Evolutionary conservation across 1,140 invertebrate species (phyloP).

Genomic region (Agraylea sexmaculata): DNA sequence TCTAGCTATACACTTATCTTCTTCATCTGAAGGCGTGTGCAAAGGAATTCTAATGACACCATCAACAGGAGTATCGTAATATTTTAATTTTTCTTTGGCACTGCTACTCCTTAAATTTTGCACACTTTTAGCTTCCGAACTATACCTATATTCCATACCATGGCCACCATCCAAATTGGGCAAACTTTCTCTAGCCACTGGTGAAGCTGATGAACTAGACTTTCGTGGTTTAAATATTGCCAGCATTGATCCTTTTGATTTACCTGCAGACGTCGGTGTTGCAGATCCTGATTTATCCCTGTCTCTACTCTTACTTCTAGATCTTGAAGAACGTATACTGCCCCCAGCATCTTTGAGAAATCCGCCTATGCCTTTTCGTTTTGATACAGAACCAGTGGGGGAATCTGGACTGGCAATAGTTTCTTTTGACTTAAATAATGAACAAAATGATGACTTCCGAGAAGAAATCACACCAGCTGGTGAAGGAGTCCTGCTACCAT

Average conservation of each 20-base stretch:
- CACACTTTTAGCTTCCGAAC: constrained; percentile 18
- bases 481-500: constrained; percentile 36
- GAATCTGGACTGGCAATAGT: constrained; percentile 53
- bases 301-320: constrained; percentile 54
- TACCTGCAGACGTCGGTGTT: constrained; percentile 38
- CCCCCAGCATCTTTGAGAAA: constrained; percentile 13
- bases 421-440: constrained; percentile 56
- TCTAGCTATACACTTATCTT: constrained; percentile 24
- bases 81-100: constrained; percentile 33
- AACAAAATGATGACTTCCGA: constrained; percentile 67
- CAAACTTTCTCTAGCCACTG: constrained; percentile 19
- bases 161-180: constrained; percentile 18
- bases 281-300: constrained; percentile 33
- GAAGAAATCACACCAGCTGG: constrained; percentile 44
- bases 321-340: constrained; percentile 29
- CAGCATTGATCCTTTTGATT: constrained; percentile 49
- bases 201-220: constrained; percentile 18
- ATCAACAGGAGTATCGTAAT: constrained; percentile 47
- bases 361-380: constrained; percentile 25
- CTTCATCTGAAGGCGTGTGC: constrained; percentile 52
- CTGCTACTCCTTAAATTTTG: constrained; percentile 16
- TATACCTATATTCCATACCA: constrained; percentile 16
- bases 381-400: constrained; percentile 37
- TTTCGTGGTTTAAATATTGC: constrained; percentile 47
- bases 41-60: constrained; percentile 52